Conservation (phyloP, 2,888 invertebrate species). For the Pseudanteris insignis region DNA sequence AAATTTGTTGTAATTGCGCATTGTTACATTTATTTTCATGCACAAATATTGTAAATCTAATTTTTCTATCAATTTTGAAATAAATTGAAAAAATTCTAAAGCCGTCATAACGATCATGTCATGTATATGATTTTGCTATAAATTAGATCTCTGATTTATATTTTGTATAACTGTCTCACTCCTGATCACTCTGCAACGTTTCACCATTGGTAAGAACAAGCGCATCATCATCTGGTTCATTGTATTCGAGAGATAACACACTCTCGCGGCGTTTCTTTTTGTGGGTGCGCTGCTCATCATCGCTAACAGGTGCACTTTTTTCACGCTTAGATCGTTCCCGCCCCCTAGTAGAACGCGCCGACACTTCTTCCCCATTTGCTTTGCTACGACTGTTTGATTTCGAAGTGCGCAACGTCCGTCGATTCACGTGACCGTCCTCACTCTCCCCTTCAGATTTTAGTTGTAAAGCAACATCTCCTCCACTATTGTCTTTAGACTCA, state of each 20-base stretch:
- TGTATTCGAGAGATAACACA: slow-evolving; percentile 78
- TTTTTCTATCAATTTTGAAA: too few relatives aligned
- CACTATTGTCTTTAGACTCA: slow-evolving; percentile 37
- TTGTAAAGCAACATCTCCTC: not conserved
- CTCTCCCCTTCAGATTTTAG: slow-evolving; percentile 28
- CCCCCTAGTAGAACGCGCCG: slow-evolving; percentile 58
- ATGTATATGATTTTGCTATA: slow-evolving; percentile 4
- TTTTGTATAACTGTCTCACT: slow-evolving; percentile 42
- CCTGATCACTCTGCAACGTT: slow-evolving; percentile 63
- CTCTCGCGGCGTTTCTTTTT: slow-evolving; percentile 78
- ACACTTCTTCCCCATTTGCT: slow-evolving; percentile 61
- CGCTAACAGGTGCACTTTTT: slow-evolving; percentile 68
- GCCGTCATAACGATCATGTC: too few relatives aligned
- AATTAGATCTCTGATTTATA: slow-evolving; percentile 9
- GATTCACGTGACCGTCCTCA: slow-evolving; percentile 43
- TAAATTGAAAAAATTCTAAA: too few relatives aligned
- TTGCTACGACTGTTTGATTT: slow-evolving; percentile 58
- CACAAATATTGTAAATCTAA: not conserved
- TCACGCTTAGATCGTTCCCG: slow-evolving; percentile 66
- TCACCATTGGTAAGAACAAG: slow-evolving; percentile 77
- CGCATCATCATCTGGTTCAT: slow-evolving; percentile 77
- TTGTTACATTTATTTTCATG: not conserved
- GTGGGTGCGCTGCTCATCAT: slow-evolving; percentile 69
- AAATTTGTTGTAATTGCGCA: too few relatives aligned
- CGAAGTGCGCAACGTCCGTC: slow-evolving; percentile 58